Base-by-base conservation (phyloP, 92 coral and sea anemone genomes). In the Porites divaricata region DNA sequence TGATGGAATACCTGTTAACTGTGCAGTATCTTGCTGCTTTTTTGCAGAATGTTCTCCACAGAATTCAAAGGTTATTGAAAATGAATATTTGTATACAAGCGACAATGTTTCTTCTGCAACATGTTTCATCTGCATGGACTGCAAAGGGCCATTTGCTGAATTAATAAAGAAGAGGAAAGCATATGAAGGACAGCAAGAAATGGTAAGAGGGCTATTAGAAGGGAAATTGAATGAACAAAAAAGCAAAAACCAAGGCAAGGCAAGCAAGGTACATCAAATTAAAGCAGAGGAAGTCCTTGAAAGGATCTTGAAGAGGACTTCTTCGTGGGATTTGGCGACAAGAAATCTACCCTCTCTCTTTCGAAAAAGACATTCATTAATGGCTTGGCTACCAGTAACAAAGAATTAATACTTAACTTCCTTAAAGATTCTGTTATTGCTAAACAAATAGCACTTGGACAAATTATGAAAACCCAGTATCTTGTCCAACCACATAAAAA, bases 351-450 rank as follows among this genome's bases (percentile, higher is more conserved):
- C 16, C 12, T 69, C 20, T 15, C 74, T 4, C 8, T 69, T 21
- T 69, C 54, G 2, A 69, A 69, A 69, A 41, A 41, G 15, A 17
- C 1, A 6, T 69, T 80, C 23, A 35, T 35, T 2, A n/a, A 77
- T 26, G 70, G 70, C 22, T 12, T 66, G 24, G 69, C 25, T 20
- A 21, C 67, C 66, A 63, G 25, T 25, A 26, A 26, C 41, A 77
- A 77, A 59, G 61, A 77, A 51, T 35, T 72, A 56, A 56, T 22
- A 21, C 6, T 72, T 15, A 72, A 20, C 51, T 72, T 72, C 24
- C 24, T 25, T 12, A 20, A 77, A 59, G 81, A 77, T 66, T 24
- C 54, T 10, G 26, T 77, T 13, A 59, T 75, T 75, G 79, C 45
- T 26, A 75, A 75, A 61, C 67, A 75, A 1, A 53, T 75, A 50